A percentile compares a stretch with the other conserved stretches of the same genome.
These are phyloP conservation scores for Drosophila guanche DNA, from an alignment of 1,140 invertebrate genomes.

Conservation along the genomic window DNA sequence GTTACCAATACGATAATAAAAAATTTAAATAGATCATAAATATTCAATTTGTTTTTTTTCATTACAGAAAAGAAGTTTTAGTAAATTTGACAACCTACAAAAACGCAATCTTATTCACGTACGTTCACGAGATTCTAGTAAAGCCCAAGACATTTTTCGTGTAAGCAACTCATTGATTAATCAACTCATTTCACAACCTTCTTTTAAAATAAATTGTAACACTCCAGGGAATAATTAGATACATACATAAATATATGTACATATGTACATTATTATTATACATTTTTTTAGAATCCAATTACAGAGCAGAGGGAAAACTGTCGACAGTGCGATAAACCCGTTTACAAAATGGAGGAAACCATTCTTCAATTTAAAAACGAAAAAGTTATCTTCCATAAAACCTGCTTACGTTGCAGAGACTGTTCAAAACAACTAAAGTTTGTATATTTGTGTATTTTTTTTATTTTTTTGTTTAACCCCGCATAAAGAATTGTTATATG, in stretches of 20 bases:
- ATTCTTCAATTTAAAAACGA: slow-evolving; percentile 88
- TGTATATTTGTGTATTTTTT: slow-evolving; percentile 66
- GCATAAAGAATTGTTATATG: background rate
- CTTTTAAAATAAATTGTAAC: background rate
- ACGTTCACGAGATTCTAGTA: slow-evolving; percentile 87
- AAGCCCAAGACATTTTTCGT: slow-evolving; percentile 88
- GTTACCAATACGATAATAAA: background rate
- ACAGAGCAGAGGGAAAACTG: slow-evolving; percentile 86
- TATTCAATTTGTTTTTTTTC: background rate
- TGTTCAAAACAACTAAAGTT: slow-evolving; percentile 95
- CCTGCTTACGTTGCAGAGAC: slow-evolving; percentile 94
- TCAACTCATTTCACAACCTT: slow-evolving; percentile 16
- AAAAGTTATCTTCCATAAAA: slow-evolving; percentile 93
- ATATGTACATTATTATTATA: background rate
- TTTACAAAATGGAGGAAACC: slow-evolving; percentile 97
- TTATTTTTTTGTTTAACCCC: too few relatives aligned
- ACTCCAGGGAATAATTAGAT: background rate
- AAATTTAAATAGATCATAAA: background rate
- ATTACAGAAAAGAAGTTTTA: slow-evolving; percentile 90
- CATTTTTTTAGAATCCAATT: slow-evolving; percentile 36
- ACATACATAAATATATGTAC: background rate
- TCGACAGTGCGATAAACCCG: slow-evolving; percentile 92
- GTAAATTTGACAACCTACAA: slow-evolving; percentile 89
- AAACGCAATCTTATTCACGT: slow-evolving; percentile 89
- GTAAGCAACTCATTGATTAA: slow-evolving; percentile 83